Base-by-base conservation (phyloP, 37 sponge, comb jelly and placozoan species). In the Spongilla lacustris region DNA sequence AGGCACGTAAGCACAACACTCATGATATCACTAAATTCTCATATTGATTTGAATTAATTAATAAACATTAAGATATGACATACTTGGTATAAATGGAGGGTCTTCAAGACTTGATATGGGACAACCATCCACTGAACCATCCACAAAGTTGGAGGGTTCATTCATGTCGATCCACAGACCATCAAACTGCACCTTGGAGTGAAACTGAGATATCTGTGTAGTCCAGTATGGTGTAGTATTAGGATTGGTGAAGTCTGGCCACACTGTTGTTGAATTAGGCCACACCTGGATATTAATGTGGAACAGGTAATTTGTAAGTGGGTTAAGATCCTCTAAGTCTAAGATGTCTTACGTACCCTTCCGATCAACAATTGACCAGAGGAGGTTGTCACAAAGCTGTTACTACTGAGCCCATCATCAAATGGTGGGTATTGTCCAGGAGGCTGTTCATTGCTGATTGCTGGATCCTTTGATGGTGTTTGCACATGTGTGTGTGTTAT, bases 141-240 rank as follows among this genome's bases (percentile, higher is more conserved):
- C 48, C 14, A 79, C 68, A 78, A 95, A 95, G 70, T 92, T 92
- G 50, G 89, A 83, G 23, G 96, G 96, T 73, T 95, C 96, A 58
- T 95, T 95, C 96, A 95, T 95, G 79, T 95, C 96, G 78, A 95
- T 92, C 96, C 96, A 95, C 29, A 95, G 76, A 34, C 96, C 96
- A 84, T 95, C 96, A 79, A 89, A 95, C 10, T 46, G 24, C 21
- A 93, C 66, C 4, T 48, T 68, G 21, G 76, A 36, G 66, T 86
- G 90, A 81, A 93, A 93, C 12, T 75, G 21, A 14, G 25, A 17
- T 5, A 92, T 67, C 73, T 27, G 41, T 17, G 72, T 29, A 36
- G 22, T 74, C 96, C 96, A 95, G 84, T 88, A 95, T 21, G 22
- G 29, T n/a, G 29, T 17, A 26, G 91, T 75, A 27, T 48, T 6